Conservation (phyloP, 2,888 invertebrate genomes). For the Nomada ferruginata region DNA sequence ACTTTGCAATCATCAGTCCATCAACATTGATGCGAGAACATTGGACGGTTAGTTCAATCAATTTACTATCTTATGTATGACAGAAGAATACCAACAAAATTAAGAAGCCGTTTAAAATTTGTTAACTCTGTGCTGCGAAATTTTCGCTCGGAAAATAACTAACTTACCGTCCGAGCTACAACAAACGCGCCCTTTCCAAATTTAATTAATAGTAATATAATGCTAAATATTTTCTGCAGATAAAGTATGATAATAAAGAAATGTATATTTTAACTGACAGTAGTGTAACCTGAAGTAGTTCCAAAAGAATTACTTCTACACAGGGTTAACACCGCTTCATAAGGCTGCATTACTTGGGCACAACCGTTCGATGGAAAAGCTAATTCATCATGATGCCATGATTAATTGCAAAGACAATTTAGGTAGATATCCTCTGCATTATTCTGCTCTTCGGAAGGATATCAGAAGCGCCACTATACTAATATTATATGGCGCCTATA, state of each 20-base stretch:
- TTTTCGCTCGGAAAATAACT: too few species aligned
- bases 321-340: slow-evolving; percentile 31
- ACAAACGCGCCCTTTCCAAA: too few species aligned
- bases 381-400: background rate
- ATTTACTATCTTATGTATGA: background rate
- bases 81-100: background rate
- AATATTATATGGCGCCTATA: slow-evolving; percentile 11
- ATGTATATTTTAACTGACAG: too few species aligned
- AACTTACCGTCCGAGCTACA: too few species aligned
- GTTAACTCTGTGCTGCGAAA: too few species aligned
- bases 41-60: slow-evolving; percentile 5
- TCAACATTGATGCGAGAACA: slow-evolving; percentile 16
- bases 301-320: background rate
- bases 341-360: background rate
- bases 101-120: too few species aligned
- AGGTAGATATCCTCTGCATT: slow-evolving; percentile 33
- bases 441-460: slow-evolving; percentile 8
- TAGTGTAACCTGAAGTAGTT: background rate
- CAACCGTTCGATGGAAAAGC: background rate
- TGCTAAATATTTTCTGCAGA: too few species aligned
- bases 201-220: too few species aligned
- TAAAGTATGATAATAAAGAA: too few species aligned
- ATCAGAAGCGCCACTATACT: background rate
- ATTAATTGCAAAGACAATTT: slow-evolving; percentile 24
- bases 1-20: slow-evolving; percentile 23